Evolutionary conservation across 1,140 invertebrate species (phyloP), one percentile per base, ranked within the genome.

Genomic region (Drosophila triauraria): DNA sequence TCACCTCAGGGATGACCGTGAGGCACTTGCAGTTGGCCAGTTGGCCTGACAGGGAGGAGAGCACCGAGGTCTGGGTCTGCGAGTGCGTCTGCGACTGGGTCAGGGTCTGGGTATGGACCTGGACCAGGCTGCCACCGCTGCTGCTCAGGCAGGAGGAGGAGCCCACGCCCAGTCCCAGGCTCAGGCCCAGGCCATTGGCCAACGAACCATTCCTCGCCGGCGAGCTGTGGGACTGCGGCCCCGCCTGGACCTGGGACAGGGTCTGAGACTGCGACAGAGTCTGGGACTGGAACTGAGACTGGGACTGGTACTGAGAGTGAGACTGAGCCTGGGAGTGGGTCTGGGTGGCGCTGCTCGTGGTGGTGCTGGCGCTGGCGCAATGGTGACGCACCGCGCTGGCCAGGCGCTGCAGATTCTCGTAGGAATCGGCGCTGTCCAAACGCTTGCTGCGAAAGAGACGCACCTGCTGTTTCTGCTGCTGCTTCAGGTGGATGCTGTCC

Each of bases 181-280:
- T 95, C 93, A 79, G 94, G 0, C 67, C 65, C n/a, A 82, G 75
- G 2, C 85, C 85, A 27, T 90, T 88, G 25, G 63, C 75, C 78
- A 90, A 48, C 15, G 84, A 88, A 3, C 84, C 84, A 17, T 96
- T 96, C 91, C 96, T 95, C 51, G 96, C 94, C 88, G 95, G 95
- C 93, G 96, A 96, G 93, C 75, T 88, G 23, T 30, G 64, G 25
- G 60, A 62, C 30, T 32, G 40, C 3, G 46, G 27, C 4, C 5
- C 27, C 0, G 57, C 47, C 60, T 68, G 63, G 25, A 20, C 42
- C 44, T 78, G 75, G 15, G 17, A 56, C 35, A 56, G 13, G 13
- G 53, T 56, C 20, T 56, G 53, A 6, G 53, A 56, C 38, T 56
- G 53, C 0, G 53, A 56, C 13, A 56, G 38, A 3, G 53, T 56